Percentiles rank a stretch among this genome's conserved stretches.
Conservation (phyloP, 1,140 invertebrate species). For the Euglossa dilemma region DNA sequence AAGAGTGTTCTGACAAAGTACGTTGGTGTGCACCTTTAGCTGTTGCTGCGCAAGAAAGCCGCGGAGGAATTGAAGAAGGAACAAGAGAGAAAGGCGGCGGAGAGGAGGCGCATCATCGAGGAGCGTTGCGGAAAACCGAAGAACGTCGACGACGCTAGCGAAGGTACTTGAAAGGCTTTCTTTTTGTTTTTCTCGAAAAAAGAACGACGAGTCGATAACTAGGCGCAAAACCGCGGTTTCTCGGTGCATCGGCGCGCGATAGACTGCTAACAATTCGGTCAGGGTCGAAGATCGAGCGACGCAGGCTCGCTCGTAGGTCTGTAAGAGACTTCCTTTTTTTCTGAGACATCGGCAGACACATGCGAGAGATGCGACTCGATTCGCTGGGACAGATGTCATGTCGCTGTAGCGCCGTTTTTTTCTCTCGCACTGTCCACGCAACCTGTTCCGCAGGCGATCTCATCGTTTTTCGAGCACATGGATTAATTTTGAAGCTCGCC, state of each 20-base stretch:
- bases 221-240: not conserved
- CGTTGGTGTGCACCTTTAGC: slow-evolving; percentile 80
- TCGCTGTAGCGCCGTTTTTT: not conserved
- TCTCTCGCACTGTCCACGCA: not conserved
- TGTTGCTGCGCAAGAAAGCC: slow-evolving; percentile 99
- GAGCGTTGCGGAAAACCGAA: slow-evolving; percentile 96
- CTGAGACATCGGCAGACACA: not conserved
- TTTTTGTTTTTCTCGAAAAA: too few species aligned
- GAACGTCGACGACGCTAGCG: slow-evolving; percentile 94
- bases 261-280: slow-evolving; percentile 7
- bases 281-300: slow-evolving; percentile 14
- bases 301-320: not conserved
- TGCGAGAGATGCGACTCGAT: not conserved
- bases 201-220: not conserved
- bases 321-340: not conserved
- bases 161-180: slow-evolving; percentile 86
- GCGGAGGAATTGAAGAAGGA: slow-evolving; percentile 99
- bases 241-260: not conserved
- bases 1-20: not conserved
- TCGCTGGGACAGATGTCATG: not conserved
- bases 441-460: slow-evolving; percentile 33
- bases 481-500: not conserved
- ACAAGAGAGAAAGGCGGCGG: slow-evolving; percentile 98
- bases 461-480: slow-evolving; percentile 3
- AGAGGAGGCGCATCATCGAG: slow-evolving; percentile 98